Base-by-base conservation (phyloP, 2,888 invertebrate species). In the Bombylius major region DNA sequence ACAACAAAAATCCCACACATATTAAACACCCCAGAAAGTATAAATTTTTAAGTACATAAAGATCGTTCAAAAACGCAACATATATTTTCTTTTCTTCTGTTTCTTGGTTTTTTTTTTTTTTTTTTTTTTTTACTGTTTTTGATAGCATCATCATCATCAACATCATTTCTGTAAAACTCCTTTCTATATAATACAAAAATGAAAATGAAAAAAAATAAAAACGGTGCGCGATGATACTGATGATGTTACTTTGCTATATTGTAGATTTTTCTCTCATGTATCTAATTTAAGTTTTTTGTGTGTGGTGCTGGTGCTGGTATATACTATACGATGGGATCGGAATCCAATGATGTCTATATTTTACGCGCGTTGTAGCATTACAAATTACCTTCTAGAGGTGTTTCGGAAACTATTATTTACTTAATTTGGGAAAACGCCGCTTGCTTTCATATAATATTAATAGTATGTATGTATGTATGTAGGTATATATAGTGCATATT, bases 401-500 rank as follows among this genome's bases (percentile, higher is more conserved):
- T 63, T 62, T 62, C 61, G 54, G 60, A 64, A 63, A 63, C 64
- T 62, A 64, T 62, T 61, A 62, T 64, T 62, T 63, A 62, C 62
- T 63, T 61, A 63, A 62, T 62, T 62, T 62, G 57, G 58, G 58
- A 60, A 62, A 62, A 60, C 56, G 61, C 59, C 60, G 60, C 59
- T 52, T 53, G 60, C 59, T 52, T 53, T 53, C 47, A 53, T 42
- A 42, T 42, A 42, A 23, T 23, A 23, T 23, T 23, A 23, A 23
- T 3, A 23, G 23, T 23, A 23, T 23, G 23, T 23, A 23, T 23
- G 23, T 23, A 23, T 3, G 3, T 23, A 23, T 23, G 23, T 23
- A n/a, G n/a, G n/a, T n/a, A n/a, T n/a, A 23, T 23, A 23, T 23
- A 23, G 23, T 23, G 23, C 23, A 23, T 23, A 23, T n/a, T 23